These are phyloP conservation scores for Seira sanloemensis DNA, from an alignment of 2,888 invertebrate genomes.

Conservation along the genomic window DNA sequence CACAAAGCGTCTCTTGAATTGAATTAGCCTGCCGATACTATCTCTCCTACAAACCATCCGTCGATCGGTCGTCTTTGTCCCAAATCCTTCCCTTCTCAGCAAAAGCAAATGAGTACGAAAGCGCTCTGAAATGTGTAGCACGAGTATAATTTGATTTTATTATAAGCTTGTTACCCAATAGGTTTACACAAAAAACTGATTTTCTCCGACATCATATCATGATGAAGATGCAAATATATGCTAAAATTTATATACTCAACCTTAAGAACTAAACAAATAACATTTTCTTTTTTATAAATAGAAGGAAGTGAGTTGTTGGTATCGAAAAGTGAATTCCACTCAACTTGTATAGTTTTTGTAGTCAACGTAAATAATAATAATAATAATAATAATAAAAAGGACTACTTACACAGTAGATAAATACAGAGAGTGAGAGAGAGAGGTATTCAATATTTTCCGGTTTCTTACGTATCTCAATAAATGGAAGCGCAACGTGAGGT, in stretches of 20 bases:
- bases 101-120: too few relatives aligned
- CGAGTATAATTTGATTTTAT: conserved; percentile 39
- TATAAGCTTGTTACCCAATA: conserved; percentile 63
- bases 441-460: not conserved
- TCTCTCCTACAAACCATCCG: too few relatives aligned
- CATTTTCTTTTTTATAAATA: conserved; percentile 23
- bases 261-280: conserved; percentile 34
- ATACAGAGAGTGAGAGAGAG: conserved; percentile 5
- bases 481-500: conserved; percentile 59
- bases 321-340: conserved; percentile 28
- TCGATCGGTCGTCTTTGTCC: too few relatives aligned
- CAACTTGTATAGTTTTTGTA: conserved; percentile 20
- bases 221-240: conserved; percentile 49
- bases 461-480: conserved; percentile 55
- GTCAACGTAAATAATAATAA: conserved; percentile 57
- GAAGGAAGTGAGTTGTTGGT: conserved; percentile 26
- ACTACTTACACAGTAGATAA: conserved; percentile 39
- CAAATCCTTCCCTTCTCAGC: too few relatives aligned
- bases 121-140: too few relatives aligned
- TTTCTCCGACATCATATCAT: conserved; percentile 5
- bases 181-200: conserved; percentile 47
- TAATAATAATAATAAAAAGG: too few relatives aligned
- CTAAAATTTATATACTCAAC: conserved; percentile 53
- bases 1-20: too few relatives aligned
- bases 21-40: too few relatives aligned